Percentiles rank a stretch among this genome's conserved stretches.
phyloP scores from a whole-genome alignment of 2,113 vertebrate species.

The Leiothrix lutea region DNA sequence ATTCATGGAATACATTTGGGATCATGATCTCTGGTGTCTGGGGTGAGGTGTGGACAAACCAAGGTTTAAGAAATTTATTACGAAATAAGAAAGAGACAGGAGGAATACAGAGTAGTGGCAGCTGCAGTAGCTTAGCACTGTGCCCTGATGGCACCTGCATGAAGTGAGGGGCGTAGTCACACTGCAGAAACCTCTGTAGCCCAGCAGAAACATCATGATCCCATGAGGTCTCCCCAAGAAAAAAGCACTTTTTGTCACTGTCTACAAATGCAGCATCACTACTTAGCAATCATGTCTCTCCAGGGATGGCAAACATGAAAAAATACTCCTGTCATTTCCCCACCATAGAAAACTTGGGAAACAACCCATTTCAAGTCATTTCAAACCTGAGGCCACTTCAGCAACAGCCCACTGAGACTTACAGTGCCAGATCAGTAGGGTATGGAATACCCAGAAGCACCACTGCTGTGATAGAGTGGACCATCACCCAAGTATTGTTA shows the following conservation, averaged over 20 bases:
- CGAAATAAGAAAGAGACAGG: neutral
- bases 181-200: neutral
- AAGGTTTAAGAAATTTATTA: neutral
- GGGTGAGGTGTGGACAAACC: neutral
- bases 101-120: neutral
- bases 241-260: neutral
- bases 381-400: neutral
- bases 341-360: neutral
- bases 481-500: neutral
- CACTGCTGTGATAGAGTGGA: neutral
- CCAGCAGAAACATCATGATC: neutral
- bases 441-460: neutral
- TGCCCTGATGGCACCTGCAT: neutral
- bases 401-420: neutral
- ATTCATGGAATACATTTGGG: neutral
- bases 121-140: neutral
- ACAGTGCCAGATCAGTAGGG: neutral
- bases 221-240: neutral
- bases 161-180: rapidly evolving
- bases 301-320: neutral
- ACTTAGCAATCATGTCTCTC: neutral
- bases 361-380: neutral
- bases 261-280: neutral
- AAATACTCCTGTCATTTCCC: neutral
- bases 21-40: neutral